Percentiles rank a stretch among this genome's conserved stretches.
Conservation (phyloP, 2,797 vertebrate species). For the Chlorospingus semifuscus region DNA sequence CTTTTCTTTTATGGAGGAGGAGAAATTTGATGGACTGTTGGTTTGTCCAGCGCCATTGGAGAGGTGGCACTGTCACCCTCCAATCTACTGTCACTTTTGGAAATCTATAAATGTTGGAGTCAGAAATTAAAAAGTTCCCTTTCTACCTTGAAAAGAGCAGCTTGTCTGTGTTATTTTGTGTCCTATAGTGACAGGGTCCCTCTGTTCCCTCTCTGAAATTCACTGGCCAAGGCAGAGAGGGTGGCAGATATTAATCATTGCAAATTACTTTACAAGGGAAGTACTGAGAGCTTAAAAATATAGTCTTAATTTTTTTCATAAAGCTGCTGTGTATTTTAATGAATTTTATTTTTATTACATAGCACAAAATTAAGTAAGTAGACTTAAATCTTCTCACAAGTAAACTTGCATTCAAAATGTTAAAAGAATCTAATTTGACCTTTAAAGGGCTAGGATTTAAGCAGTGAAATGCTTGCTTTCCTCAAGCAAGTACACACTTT, state of each 20-base stretch:
- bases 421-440: background rate
- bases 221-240: background rate
- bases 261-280: background rate
- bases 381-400: background rate
- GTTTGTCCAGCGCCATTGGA: background rate
- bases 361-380: background rate
- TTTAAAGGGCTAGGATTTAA: background rate
- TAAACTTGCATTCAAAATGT: background rate
- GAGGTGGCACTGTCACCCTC: background rate
- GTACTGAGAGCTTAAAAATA: background rate
- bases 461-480: background rate
- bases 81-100: background rate
- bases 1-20: background rate
- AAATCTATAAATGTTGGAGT: background rate
- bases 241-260: background rate
- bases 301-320: background rate
- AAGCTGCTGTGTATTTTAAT: background rate
- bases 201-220: fast-evolving
- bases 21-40: background rate
- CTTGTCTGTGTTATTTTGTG: too few species aligned
- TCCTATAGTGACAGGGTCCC: too few species aligned
- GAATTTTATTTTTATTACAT: background rate
- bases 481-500: background rate
- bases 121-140: background rate
- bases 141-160: background rate